These are phyloP conservation scores for Oscheius onirici DNA, from an alignment of 2,888 invertebrate genomes.

Conservation along the genomic window DNA sequence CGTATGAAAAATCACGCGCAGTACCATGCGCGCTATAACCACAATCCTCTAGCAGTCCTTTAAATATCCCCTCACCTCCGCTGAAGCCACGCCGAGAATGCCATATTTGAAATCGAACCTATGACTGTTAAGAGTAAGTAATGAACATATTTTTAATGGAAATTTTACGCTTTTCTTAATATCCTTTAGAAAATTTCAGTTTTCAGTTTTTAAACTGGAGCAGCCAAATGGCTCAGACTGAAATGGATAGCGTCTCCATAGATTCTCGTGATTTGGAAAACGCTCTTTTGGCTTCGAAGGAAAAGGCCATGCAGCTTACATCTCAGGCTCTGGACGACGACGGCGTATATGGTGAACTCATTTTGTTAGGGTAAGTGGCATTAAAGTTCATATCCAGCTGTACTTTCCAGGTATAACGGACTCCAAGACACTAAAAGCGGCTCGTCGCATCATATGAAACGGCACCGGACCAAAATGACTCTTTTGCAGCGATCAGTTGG, in stretches of 20 bases:
- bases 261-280: constrained; percentile 35
- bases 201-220: constrained; percentile 29
- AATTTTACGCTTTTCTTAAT: neutral
- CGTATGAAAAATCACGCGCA: constrained; percentile 13
- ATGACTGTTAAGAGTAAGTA: constrained; percentile 1
- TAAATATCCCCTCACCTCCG: constrained; percentile 7
- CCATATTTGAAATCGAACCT: neutral
- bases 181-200: neutral
- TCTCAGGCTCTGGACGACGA: constrained; percentile 37
- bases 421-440: constrained; percentile 46
- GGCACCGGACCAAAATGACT: constrained; percentile 65
- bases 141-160: neutral
- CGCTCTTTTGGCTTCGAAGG: constrained; percentile 17
- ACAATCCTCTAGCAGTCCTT: constrained; percentile 13
- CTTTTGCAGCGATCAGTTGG: constrained; percentile 51
- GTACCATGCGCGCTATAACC: constrained; percentile 9
- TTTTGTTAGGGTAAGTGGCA: constrained; percentile 60
- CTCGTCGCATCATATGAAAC: constrained; percentile 44
- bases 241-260: constrained; percentile 25
- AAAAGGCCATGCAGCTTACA: constrained; percentile 16
- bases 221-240: constrained; percentile 7
- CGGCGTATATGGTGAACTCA: constrained; percentile 63
- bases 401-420: constrained; percentile 55
- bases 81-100: neutral
- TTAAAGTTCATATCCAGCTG: neutral